Evolutionary conservation across 1,140 invertebrate genomes (phyloP).

Genomic region (Orchesella cincta): DNA sequence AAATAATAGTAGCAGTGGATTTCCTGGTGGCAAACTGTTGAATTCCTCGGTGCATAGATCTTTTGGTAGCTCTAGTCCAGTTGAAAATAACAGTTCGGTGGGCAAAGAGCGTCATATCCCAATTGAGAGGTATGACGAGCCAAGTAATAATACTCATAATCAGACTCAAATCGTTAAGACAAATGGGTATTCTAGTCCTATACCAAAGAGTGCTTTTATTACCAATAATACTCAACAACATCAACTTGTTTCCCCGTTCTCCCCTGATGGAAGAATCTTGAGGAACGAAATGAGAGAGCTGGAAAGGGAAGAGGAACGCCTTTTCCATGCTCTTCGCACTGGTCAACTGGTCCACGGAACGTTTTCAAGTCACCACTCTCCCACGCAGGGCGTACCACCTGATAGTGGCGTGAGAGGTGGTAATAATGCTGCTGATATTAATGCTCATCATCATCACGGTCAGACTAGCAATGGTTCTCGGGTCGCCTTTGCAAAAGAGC

Average conservation of each 20-base stretch:
- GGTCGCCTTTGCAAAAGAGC: slow-evolving; percentile 59
- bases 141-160: not conserved
- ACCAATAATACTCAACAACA: slow-evolving; percentile 25
- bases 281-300: slow-evolving; percentile 63
- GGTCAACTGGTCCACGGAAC: slow-evolving; percentile 55
- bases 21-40: not conserved
- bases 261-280: not conserved
- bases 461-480: slow-evolving; percentile 21
- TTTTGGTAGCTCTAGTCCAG: not conserved
- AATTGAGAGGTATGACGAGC: slow-evolving; percentile 37
- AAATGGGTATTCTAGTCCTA: not conserved
- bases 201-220: not conserved
- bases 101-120: slow-evolving; percentile 42
- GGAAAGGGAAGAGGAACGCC: slow-evolving; percentile 73
- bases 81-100: not conserved
- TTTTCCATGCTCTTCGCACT: slow-evolving; percentile 75
- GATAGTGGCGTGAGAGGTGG: not conserved
- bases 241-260: not conserved
- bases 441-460: slow-evolving; percentile 32
- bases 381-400: not conserved
- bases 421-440: not conserved
- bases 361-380: not conserved
- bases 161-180: not conserved
- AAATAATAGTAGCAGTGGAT: not conserved
- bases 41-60: not conserved